A percentile compares a stretch with the other conserved stretches of the same genome.
Evolutionary conservation across 2,888 invertebrate species (phyloP).

Genomic region (Agrochola lychnidis): DNA sequence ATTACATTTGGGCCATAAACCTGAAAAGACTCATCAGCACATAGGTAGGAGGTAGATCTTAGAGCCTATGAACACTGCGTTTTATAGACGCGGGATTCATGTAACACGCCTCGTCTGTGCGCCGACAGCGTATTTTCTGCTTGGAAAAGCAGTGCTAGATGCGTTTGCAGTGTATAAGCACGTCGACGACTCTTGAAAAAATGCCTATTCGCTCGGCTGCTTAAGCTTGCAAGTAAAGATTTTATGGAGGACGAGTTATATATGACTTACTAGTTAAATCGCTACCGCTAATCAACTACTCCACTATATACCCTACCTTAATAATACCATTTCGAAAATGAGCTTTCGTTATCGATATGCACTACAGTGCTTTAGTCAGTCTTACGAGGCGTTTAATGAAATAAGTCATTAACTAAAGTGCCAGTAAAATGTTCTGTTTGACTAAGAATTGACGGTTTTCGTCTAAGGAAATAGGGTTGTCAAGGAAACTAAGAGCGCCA

Average conservation of each 20-base stretch:
- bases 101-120: too few species aligned
- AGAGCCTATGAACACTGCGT: too few species aligned
- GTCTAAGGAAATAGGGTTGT: slow-evolving; percentile 64
- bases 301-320: slow-evolving; percentile 64
- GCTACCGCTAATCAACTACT: slow-evolving; percentile 46
- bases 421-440: slow-evolving; percentile 74
- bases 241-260: background rate
- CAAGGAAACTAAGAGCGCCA: background rate
- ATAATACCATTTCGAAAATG: slow-evolving; percentile 78
- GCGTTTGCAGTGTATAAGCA: background rate
- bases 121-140: background rate
- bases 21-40: too few species aligned
- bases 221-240: background rate
- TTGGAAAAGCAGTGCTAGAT: background rate
- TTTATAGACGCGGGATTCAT: background rate
- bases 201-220: too few species aligned
- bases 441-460: slow-evolving; percentile 73
- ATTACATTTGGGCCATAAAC: too few species aligned
- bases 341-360: slow-evolving; percentile 79
- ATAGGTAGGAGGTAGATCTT: too few species aligned
- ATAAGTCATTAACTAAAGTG: slow-evolving; percentile 87
- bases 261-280: background rate
- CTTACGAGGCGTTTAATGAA: slow-evolving; percentile 84
- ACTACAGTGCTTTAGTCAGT: slow-evolving; percentile 73
- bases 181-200: too few species aligned